phyloP scores from a whole-genome alignment of 2,113 vertebrate genomes.

The Geococcyx californianus region DNA sequence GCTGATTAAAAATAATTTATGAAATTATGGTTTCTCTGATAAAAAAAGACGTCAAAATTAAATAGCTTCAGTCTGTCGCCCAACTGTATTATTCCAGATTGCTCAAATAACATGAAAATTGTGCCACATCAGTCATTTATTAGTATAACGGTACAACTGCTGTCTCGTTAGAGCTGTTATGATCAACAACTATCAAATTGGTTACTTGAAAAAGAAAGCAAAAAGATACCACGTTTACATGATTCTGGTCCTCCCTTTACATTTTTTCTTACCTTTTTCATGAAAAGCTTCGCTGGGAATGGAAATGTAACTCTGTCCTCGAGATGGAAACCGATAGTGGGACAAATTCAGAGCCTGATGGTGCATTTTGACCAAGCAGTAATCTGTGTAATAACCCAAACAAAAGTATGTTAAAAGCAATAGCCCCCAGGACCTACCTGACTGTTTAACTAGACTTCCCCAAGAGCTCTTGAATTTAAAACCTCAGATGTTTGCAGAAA shows the following conservation, averaged over 20 bases:
- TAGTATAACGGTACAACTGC: not conserved
- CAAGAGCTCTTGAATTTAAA: not conserved
- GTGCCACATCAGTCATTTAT: not conserved
- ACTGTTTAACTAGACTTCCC: not conserved
- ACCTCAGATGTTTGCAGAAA: not conserved
- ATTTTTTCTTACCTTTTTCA: conserved; percentile 76
- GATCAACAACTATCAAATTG: not conserved
- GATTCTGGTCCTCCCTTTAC: not conserved
- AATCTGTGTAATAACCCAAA: conserved; percentile 78
- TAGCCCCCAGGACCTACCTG: not conserved
- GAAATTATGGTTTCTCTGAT: not conserved
- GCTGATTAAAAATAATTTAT: not conserved
- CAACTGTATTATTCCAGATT: not conserved
- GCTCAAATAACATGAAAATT: not conserved
- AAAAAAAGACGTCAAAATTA: not conserved
- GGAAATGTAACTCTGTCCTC: conserved; percentile 88
- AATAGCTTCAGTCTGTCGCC: not conserved
- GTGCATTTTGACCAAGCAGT: conserved; percentile 82
- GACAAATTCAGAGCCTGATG: conserved; percentile 76
- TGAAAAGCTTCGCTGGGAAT: conserved; percentile 88
- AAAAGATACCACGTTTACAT: not conserved
- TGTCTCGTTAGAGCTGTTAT: not conserved
- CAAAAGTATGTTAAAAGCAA: not conserved
- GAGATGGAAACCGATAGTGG: conserved; percentile 88
- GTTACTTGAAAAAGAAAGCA: not conserved